Percentiles rank a stretch among this genome's conserved stretches.
These are phyloP conservation scores for Mellivora capensis DNA, from an alignment of 2,113 vertebrate species.

Conservation along the genomic window DNA sequence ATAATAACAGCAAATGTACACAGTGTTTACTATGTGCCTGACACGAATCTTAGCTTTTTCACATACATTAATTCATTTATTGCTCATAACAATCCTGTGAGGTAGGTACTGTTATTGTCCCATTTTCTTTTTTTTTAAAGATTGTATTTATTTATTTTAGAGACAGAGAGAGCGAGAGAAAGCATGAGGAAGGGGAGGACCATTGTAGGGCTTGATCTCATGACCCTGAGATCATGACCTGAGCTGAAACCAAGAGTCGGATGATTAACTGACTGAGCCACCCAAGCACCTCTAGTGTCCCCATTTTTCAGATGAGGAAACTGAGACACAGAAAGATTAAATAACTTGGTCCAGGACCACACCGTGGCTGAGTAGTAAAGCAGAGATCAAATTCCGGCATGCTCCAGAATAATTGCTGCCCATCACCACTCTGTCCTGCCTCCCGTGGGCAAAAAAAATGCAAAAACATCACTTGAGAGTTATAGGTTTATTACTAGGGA, in stretches of 20 bases:
- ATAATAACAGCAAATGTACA: background rate
- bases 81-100: constrained; percentile 15
- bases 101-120: background rate
- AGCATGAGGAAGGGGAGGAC: background rate
- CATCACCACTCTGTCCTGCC: background rate
- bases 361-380: background rate
- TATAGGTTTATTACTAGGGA: background rate
- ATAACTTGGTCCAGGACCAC: background rate
- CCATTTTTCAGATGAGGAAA: constrained; percentile 37
- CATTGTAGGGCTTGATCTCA: background rate
- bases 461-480: background rate
- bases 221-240: background rate
- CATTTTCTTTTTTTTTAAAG: background rate
- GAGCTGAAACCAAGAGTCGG: background rate
- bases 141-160: background rate
- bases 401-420: background rate
- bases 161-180: background rate
- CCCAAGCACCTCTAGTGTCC: background rate
- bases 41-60: background rate
- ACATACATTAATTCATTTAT: background rate
- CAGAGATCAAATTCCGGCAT: background rate
- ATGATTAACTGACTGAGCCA: background rate
- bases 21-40: background rate
- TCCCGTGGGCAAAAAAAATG: background rate
- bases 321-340: constrained; percentile 14